These are phyloP conservation scores for Scytalopus superciliaris DNA, from an alignment of 2,113 vertebrate species.

Conservation along the genomic window DNA sequence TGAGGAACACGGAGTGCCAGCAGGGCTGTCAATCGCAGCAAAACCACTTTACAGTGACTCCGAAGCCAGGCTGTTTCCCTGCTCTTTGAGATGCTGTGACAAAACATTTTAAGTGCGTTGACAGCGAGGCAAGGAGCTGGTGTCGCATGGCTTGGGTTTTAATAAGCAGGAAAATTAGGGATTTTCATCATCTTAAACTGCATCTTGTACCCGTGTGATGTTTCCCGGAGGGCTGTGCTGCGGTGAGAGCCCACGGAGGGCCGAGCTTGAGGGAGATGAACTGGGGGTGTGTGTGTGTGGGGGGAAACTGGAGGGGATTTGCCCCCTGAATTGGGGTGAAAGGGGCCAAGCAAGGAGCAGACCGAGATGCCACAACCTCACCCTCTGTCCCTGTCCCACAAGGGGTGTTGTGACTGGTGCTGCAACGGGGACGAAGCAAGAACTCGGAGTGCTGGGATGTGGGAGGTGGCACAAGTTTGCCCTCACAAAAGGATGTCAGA, in stretches of 20 bases:
- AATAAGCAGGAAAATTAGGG: background rate
- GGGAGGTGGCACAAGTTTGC: background rate
- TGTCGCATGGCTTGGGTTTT: background rate
- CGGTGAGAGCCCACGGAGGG: fast-evolving
- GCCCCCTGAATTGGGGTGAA: background rate
- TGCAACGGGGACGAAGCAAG: background rate
- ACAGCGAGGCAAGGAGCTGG: background rate
- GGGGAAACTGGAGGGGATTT: background rate
- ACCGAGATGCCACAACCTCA: fast-evolving
- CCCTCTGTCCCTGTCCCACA: background rate
- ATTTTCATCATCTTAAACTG: background rate
- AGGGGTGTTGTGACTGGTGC: fast-evolving
- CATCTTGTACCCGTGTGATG: background rate
- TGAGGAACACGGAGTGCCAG: background rate
- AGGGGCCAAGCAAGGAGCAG: background rate
- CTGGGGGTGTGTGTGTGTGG: fast-evolving
- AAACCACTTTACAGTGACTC: background rate
- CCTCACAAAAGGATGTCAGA: background rate
- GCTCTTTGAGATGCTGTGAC: background rate
- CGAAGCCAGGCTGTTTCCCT: background rate
- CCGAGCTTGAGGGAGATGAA: fast-evolving
- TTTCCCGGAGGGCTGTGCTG: background rate
- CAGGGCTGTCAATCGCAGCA: background rate
- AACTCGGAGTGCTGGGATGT: background rate
- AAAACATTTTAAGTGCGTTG: background rate